Evolutionary conservation across 1,140 invertebrate species (phyloP).

Genomic region (Drosophila biarmipes): DNA sequence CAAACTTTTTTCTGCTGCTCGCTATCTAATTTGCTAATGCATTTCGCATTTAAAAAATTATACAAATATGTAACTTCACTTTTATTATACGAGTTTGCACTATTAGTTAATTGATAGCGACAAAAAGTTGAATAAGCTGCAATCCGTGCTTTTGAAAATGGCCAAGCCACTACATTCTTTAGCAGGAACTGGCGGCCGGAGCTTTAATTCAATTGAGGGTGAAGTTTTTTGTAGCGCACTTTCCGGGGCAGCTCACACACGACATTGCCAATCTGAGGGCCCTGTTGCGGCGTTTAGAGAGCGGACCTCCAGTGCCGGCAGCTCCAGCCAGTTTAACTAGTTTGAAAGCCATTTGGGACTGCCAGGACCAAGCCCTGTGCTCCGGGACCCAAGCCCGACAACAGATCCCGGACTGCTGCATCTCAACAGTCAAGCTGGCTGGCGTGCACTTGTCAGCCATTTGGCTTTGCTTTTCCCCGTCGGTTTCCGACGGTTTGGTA

Average conservation of each 20-base stretch:
- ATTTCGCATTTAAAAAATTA: conserved; percentile 2
- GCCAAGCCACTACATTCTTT: background rate
- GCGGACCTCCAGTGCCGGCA: conserved; percentile 4
- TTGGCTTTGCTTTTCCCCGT: conserved; percentile 31
- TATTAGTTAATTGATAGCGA: conserved; percentile 5
- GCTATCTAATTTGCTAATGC: conserved; percentile 58
- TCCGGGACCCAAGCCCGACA: background rate
- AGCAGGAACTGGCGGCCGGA: background rate
- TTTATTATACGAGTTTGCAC: background rate
- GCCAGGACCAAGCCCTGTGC: conserved; percentile 28
- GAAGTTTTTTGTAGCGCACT: conserved; percentile 1
- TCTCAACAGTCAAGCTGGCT: conserved; percentile 45
- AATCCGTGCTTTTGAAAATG: conserved; percentile 5
- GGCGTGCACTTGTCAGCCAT: conserved; percentile 52
- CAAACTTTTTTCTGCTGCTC: background rate
- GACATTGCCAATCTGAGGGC: conserved; percentile 4
- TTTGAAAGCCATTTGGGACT: conserved; percentile 47
- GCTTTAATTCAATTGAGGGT: conserved; percentile 28
- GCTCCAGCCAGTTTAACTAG: conserved; percentile 45
- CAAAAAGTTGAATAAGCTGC: background rate
- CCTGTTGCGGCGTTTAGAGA: conserved; percentile 3
- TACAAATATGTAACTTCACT: background rate
- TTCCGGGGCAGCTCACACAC: conserved; percentile 3
- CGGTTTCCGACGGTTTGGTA: conserved; percentile 3
- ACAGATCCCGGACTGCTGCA: conserved; percentile 11